Evolutionary conservation across 2,113 vertebrate genomes (phyloP).

Genomic region (Brachionichthys hirsutus): DNA sequence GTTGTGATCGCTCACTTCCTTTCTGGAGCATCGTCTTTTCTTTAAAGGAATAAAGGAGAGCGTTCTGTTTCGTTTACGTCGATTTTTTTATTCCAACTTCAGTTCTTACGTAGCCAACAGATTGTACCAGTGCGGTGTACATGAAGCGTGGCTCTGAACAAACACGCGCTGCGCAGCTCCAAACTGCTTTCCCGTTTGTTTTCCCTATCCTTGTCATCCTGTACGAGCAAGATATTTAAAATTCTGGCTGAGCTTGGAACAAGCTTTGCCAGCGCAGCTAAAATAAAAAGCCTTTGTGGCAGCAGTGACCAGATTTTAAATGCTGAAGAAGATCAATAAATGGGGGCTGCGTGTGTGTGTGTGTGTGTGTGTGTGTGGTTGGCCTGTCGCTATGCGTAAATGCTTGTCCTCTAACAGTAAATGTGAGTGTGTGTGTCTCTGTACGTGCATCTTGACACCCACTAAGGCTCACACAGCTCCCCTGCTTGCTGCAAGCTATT

Average conservation of each 20-base stretch:
- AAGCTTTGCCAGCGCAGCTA: constrained; percentile 85
- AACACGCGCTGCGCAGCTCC: constrained; percentile 40
- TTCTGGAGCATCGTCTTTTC: constrained; percentile 14
- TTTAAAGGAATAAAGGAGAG: constrained; percentile 17
- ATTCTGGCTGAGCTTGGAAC: constrained; percentile 74
- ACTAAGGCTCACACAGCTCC: constrained; percentile 49
- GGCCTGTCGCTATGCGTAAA: constrained; percentile 45
- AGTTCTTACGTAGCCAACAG: constrained; percentile 24
- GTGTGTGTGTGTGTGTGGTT: constrained; percentile 30
- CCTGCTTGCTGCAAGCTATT: constrained; percentile 62
- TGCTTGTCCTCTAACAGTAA: constrained; percentile 48
- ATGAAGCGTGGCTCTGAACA: constrained; percentile 48
- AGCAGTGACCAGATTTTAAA: constrained; percentile 95
- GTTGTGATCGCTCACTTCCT: constrained; percentile 16
- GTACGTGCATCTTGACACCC: constrained; percentile 43
- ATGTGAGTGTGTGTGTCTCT: constrained; percentile 23
- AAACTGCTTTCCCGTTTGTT: constrained; percentile 54
- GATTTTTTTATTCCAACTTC: constrained; percentile 27
- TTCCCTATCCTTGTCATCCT: constrained; percentile 71
- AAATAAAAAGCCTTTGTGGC: constrained; percentile 87
- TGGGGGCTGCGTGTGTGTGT: constrained; percentile 69
- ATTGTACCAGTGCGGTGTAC: constrained; percentile 41
- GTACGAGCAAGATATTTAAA: constrained; percentile 89
- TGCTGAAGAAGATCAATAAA: constrained; percentile 91
- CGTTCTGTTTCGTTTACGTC: constrained; percentile 39